Percentiles rank a stretch among this genome's conserved stretches.
These are phyloP conservation scores for Mya arenaria DNA, from an alignment of 1,140 invertebrate species.

Conservation along the genomic window DNA sequence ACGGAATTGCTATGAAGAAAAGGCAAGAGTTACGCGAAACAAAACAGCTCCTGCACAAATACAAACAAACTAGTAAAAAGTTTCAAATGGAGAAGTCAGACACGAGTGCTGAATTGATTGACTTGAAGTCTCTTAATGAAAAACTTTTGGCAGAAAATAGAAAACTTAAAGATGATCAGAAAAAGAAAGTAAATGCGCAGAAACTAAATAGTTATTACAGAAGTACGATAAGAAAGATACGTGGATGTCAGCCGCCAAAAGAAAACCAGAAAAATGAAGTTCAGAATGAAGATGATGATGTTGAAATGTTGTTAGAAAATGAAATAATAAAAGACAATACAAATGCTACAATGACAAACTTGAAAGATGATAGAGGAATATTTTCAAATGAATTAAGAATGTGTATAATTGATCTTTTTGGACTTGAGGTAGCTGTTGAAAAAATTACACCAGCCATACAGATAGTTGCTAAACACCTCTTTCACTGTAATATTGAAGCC, in stretches of 20 bases:
- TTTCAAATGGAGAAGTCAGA: not conserved
- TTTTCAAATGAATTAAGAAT: constrained; percentile 41
- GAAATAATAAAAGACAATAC: not conserved
- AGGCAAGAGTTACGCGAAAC: constrained; percentile 22
- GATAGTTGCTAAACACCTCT: constrained; percentile 38
- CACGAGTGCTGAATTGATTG: not conserved
- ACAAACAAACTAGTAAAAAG: not conserved
- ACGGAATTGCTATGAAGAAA: constrained; percentile 34
- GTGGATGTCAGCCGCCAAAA: not conserved
- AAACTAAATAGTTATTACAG: constrained; percentile 16
- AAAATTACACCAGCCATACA: constrained; percentile 55
- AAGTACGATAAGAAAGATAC: not conserved
- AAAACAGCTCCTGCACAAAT: not conserved
- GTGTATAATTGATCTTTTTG: constrained; percentile 56
- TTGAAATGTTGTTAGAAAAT: not conserved
- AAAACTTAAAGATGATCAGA: not conserved
- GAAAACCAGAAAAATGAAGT: not conserved
- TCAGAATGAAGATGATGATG: not conserved
- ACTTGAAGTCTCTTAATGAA: not conserved
- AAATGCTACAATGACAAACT: not conserved
- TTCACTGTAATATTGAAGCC: constrained; percentile 21
- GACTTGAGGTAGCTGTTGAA: constrained; percentile 58
- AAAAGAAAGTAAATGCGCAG: too few relatives aligned
- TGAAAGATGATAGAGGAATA: constrained; percentile 26
- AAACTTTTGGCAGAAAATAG: not conserved